Percentiles rank a stretch among this genome's conserved stretches.
Evolutionary conservation across 1,140 invertebrate genomes (phyloP).

Genomic region (Eulimnadia texana): DNA sequence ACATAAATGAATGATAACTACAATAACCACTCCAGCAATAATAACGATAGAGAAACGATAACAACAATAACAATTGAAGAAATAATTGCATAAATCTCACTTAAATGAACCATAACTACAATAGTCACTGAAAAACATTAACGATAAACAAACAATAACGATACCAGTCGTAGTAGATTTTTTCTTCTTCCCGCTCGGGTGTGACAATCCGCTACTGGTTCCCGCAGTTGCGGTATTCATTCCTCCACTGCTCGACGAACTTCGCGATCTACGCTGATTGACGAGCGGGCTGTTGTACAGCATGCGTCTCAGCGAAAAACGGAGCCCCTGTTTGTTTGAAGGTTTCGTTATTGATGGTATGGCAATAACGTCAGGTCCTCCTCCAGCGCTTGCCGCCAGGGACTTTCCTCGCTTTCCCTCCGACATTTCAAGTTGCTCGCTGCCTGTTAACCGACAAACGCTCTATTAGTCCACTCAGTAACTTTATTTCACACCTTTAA

Average conservation of each 20-base stretch:
- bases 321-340: constrained; percentile 14
- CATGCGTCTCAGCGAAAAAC: constrained; percentile 35
- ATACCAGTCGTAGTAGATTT: background rate
- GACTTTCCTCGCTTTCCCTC: background rate
- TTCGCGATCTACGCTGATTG: constrained; percentile 25
- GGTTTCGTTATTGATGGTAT: constrained; percentile 10
- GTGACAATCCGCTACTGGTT: constrained; percentile 6
- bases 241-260: constrained; percentile 16
- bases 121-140: background rate
- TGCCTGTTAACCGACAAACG: no score
- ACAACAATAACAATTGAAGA: no score
- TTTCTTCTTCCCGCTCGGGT: constrained; percentile 11
- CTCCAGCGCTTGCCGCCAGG: no score
- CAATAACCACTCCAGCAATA: no score
- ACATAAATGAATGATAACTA: no score
- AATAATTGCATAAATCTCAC: no score
- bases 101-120: no score
- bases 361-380: background rate
- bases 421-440: background rate
- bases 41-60: no score
- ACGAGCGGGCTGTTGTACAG: constrained; percentile 36
- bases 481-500: no score
- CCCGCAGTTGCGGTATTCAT: constrained; percentile 19
- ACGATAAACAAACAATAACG: background rate
- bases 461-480: no score